Conservation (phyloP, 2,113 vertebrate species). For the Monopterus albus region DNA sequence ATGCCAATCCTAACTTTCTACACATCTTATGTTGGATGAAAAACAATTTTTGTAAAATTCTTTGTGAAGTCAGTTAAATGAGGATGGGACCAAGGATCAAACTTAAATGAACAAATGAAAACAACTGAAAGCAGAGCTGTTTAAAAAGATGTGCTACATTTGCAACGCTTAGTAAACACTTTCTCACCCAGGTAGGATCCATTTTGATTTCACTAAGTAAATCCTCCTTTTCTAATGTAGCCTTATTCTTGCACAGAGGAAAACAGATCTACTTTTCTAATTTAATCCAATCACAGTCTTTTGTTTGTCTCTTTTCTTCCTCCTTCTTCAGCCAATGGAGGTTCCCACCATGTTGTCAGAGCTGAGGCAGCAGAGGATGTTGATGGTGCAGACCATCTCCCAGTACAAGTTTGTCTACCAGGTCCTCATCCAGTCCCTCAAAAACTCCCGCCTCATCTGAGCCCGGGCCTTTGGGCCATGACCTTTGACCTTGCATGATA, state of each 20-base stretch:
- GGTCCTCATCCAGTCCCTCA: slow-evolving; percentile 94
- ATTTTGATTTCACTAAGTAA: too few relatives aligned
- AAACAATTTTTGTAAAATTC: too few relatives aligned
- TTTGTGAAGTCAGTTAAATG: too few relatives aligned
- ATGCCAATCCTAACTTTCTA: too few relatives aligned
- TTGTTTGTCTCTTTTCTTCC: background rate
- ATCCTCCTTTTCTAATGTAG: too few relatives aligned
- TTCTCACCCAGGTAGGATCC: background rate
- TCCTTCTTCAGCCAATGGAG: slow-evolving; percentile 86
- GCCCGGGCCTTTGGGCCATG: background rate
- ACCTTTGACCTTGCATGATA: background rate
- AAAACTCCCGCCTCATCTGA: slow-evolving; percentile 94
- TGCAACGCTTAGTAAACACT: background rate
- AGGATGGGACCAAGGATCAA: too few relatives aligned
- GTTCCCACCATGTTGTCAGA: slow-evolving; percentile 90
- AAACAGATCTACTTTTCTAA: too few relatives aligned
- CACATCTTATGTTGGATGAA: too few relatives aligned
- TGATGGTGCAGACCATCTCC: slow-evolving; percentile 95
- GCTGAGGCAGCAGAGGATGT: slow-evolving; percentile 92
- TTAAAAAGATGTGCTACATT: background rate
- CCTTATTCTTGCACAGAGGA: too few relatives aligned
- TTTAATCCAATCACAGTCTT: accelerated
- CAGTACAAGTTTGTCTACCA: slow-evolving; percentile 97
- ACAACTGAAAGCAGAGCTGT: background rate
- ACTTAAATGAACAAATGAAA: too few relatives aligned